phyloP scores from a whole-genome alignment of 2,888 invertebrate species.

The Melieria picta region DNA sequence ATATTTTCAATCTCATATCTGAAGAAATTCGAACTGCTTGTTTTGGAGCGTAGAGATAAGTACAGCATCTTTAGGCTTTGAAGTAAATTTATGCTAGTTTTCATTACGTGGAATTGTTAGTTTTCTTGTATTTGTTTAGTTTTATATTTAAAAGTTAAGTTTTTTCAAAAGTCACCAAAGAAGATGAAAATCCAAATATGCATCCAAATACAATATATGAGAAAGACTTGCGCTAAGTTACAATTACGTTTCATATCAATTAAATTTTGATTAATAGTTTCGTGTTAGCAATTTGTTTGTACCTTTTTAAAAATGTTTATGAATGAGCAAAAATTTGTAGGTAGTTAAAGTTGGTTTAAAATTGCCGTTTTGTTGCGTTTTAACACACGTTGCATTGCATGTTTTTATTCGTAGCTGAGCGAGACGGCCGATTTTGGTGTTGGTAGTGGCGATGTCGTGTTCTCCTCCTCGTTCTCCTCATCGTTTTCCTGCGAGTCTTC shows the following conservation, averaged over 20 bases:
- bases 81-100: too few species aligned
- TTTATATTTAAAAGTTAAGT: neutral
- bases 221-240: too few species aligned
- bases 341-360: conserved; percentile 12
- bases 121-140: neutral
- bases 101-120: too few species aligned
- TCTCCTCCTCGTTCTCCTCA: conserved; percentile 77
- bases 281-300: conserved; percentile 4
- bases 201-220: too few species aligned
- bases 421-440: conserved; percentile 62
- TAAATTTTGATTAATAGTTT: neutral
- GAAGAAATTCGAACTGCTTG: too few species aligned
- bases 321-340: conserved; percentile 16
- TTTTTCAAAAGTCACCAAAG: neutral
- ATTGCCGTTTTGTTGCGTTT: conserved; percentile 22
- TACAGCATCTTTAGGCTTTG: too few species aligned
- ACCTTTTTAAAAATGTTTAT: conserved; percentile 16
- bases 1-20: too few species aligned
- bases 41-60: too few species aligned
- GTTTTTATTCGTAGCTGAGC: conserved; percentile 54
- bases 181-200: too few species aligned
- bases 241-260: neutral
- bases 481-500: conserved; percentile 82
- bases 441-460: conserved; percentile 65
- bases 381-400: conserved; percentile 20